Conservation (phyloP, 92 coral and sea anemone genomes). For the Pocillopora grandis region DNA sequence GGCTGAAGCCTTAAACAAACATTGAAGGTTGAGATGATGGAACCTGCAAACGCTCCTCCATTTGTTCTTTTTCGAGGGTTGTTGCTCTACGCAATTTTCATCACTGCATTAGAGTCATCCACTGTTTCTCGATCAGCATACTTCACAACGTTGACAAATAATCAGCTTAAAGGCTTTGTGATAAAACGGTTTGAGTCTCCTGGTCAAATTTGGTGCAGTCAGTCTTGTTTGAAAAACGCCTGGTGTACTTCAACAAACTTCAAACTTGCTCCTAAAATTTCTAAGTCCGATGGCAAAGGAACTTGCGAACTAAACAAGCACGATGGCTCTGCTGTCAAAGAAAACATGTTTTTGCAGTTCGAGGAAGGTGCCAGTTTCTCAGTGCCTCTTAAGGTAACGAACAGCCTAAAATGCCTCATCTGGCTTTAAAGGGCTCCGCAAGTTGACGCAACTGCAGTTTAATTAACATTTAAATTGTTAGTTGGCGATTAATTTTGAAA, state of each 20-base stretch:
- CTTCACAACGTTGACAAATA: neutral
- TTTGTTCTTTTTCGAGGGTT: neutral
- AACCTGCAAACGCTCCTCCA: neutral
- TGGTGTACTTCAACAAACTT: constrained; percentile 13
- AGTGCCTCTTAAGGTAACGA: neutral
- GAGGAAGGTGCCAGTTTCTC: neutral
- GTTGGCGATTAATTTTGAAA: no score
- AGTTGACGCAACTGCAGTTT: no score
- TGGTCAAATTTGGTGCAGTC: neutral
- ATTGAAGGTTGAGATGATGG: neutral
- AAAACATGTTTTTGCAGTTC: neutral
- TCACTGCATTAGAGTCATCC: no score
- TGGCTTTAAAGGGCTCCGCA: no score
- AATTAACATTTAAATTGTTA: no score
- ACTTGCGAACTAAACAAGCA: neutral
- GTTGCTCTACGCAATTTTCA: neutral
- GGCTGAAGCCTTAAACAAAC: no score
- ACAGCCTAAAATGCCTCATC: neutral
- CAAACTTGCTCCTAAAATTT: neutral
- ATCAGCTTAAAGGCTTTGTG: neutral
- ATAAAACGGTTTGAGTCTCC: neutral
- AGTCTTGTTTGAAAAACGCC: neutral
- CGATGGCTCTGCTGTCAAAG: neutral
- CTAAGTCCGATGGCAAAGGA: neutral
- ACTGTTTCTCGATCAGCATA: neutral